These are phyloP conservation scores for Macaca fascicularis DNA, from an alignment of 2,113 vertebrate species.

Conservation along the genomic window DNA sequence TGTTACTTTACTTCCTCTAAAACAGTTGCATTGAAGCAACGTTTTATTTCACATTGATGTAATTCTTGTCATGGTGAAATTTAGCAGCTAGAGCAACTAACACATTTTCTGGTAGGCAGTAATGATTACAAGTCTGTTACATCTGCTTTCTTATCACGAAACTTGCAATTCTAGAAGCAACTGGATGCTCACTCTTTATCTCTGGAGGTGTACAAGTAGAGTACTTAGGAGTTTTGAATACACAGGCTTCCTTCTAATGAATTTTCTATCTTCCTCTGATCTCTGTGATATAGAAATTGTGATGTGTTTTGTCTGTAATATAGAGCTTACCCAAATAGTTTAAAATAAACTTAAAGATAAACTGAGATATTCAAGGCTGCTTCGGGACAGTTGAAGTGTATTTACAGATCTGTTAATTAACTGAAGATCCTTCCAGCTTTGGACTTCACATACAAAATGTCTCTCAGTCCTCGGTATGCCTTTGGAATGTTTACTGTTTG, in stretches of 20 bases:
- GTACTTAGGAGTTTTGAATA: neutral
- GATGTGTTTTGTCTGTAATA: neutral
- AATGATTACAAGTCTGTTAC: constrained; percentile 21
- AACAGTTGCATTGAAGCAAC: neutral
- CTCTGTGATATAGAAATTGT: neutral
- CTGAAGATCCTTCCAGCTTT: neutral
- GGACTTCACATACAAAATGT: neutral
- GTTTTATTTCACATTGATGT: constrained; percentile 52
- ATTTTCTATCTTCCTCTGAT: neutral
- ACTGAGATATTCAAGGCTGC: neutral
- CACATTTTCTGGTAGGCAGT: neutral
- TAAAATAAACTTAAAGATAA: neutral
- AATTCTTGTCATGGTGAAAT: constrained; percentile 25
- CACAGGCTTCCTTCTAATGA: neutral
- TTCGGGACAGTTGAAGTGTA: neutral
- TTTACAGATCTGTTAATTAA: neutral
- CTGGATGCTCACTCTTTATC: neutral
- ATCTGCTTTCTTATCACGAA: constrained; percentile 3
- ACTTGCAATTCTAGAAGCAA: constrained; percentile 24
- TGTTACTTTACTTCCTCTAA: neutral
- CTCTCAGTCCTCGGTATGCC: neutral
- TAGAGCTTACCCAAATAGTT: neutral
- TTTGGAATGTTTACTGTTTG: neutral
- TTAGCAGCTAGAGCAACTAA: neutral
- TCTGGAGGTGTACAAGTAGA: neutral